Evolutionary conservation across 1,140 invertebrate species (phyloP).

Genomic region (Trichonephila clavata): DNA sequence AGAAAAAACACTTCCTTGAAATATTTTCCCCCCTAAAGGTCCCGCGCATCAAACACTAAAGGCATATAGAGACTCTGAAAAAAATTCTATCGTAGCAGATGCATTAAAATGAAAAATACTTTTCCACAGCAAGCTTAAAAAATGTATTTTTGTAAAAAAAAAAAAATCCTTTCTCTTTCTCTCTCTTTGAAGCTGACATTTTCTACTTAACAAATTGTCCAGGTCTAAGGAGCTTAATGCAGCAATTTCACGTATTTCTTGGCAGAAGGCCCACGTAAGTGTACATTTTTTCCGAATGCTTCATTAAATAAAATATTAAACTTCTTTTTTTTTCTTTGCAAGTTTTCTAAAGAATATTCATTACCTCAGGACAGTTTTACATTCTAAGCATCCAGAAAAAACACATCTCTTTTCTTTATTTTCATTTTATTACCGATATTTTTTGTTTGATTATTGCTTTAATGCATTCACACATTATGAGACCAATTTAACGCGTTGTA

Average conservation of each 20-base stretch:
- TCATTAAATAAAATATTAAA: slow-evolving; percentile 21
- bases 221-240: slow-evolving; percentile 13
- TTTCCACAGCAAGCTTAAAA: not conserved
- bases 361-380: not conserved
- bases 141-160: not conserved
- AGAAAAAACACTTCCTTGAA: not conserved
- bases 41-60: not conserved
- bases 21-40: not conserved
- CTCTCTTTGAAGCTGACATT: slow-evolving; percentile 10
- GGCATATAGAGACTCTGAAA: not conserved
- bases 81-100: not conserved
- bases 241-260: slow-evolving; percentile 22
- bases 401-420: not conserved
- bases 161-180: not conserved
- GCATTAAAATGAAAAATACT: slow-evolving; percentile 23
- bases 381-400: not conserved
- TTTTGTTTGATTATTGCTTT: slow-evolving; percentile 3
- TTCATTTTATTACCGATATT: not conserved
- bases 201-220: slow-evolving; percentile 2
- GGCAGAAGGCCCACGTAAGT: slow-evolving; percentile 10
- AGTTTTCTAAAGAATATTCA: not conserved
- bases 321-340: not conserved
- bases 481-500: not conserved
- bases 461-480: slow-evolving; percentile 18
- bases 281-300: not conserved